phyloP scores from a whole-genome alignment of 2,888 invertebrate genomes.

The Saturnia pavonia region DNA sequence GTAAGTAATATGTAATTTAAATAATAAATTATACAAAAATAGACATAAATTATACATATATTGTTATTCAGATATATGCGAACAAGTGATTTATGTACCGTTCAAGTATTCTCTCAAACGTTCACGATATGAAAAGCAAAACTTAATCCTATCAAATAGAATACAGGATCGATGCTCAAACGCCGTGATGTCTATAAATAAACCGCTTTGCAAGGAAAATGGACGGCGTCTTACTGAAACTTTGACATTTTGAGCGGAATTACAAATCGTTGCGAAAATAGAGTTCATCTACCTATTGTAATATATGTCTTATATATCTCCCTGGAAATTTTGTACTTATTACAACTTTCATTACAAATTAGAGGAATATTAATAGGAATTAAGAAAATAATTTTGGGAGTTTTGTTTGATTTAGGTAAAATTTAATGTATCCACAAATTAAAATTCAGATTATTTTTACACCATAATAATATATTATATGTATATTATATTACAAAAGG shows the following conservation, averaged over 20 bases:
- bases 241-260: conserved; percentile 36
- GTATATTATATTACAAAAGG: too few species aligned
- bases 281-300: background rate
- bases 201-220: conserved; percentile 38
- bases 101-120: conserved; percentile 8
- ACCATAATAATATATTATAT: background rate
- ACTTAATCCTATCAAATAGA: conserved; percentile 5
- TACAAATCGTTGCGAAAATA: conserved; percentile 30
- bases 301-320: background rate
- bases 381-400: too few species aligned
- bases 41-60: too few species aligned
- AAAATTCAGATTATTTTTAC: background rate
- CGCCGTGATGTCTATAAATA: conserved; percentile 50
- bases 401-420: too few species aligned
- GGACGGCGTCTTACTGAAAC: conserved; percentile 34
- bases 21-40: background rate
- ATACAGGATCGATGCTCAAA: conserved; percentile 17
- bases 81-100: background rate
- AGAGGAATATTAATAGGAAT: too few species aligned
- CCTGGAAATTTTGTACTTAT: too few species aligned
- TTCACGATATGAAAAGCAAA: background rate
- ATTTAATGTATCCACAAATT: background rate
- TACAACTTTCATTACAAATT: too few species aligned
- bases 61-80: background rate
- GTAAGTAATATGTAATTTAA: background rate